Base-by-base conservation (phyloP, 2,888 invertebrate species). In the Kryphioiulus occultus region DNA sequence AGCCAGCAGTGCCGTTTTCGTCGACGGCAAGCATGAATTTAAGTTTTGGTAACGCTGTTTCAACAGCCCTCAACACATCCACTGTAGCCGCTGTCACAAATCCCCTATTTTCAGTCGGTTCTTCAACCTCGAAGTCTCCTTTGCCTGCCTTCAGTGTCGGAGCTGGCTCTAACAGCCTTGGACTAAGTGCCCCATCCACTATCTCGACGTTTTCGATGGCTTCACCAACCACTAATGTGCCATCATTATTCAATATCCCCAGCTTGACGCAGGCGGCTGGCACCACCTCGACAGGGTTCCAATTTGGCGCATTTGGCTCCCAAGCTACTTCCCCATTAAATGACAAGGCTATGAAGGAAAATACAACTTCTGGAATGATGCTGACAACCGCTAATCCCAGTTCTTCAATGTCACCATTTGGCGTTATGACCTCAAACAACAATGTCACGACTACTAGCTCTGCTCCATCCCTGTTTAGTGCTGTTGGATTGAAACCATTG, bases 101-200 rank as follows among this genome's bases (percentile, higher is more conserved):
- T n/a, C 53, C 53, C n/a, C 53, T 59, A 59, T 59, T 59, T 59
- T 59, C 53, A 59, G 9, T 59, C n/a, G 53, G 53, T n/a, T 59
- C 53, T 17, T 4, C 53, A n/a, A 3, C 19, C 53, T 5, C 53
- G n/a, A 59, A 47, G 17, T 17, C 53, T 59, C 17, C 19, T 7
- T 1, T 59, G 53, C 19, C 53, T 59, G n/a, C 53, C n/a, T n/a
- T 59, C n/a, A 59, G n/a, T 59, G 53, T 17, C 7, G 53, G n/a
- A n/a, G 53, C 53, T 59, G 53, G 5, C 53, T 17, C 53, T 59
- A 19, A n/a, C 19, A 59, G n/a, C n/a, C n/a, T 59, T n/a, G 53
- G 53, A 7, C 17, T n/a, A n/a, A 59, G 7, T 17, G n/a, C 53
- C n/a, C 19, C 53, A n/a, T 59, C 53, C n/a, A 17, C n/a, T 15